phyloP scores from a whole-genome alignment of 53 echinoderm and acorn worm genomes.

The Actinopyga echinites region DNA sequence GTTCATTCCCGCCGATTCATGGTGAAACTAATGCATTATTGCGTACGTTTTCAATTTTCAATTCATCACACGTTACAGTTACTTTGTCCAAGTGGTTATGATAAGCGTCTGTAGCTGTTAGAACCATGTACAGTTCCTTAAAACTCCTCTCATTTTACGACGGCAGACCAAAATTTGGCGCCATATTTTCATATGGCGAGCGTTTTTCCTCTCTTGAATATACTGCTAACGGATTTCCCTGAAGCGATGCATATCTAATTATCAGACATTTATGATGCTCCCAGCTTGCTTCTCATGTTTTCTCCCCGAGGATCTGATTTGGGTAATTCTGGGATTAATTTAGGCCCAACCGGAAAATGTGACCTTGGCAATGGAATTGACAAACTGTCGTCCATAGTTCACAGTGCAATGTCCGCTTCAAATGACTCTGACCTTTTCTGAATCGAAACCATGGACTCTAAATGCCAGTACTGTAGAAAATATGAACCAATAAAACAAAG shows the following conservation, averaged over 20 bases:
- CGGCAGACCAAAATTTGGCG: background rate
- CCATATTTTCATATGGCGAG: background rate
- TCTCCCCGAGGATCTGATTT: constrained; percentile 23
- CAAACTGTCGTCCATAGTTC: background rate
- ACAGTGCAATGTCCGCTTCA: constrained; percentile 26
- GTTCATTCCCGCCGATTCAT: too few species aligned
- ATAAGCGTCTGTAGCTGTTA: too few species aligned
- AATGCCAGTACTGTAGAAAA: too few species aligned
- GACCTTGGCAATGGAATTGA: constrained; percentile 15
- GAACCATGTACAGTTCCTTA: too few species aligned
- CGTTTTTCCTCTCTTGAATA: background rate
- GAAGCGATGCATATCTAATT: constrained; percentile 41
- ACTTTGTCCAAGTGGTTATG: too few species aligned
- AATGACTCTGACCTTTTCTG: constrained; percentile 10
- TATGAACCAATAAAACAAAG: too few species aligned
- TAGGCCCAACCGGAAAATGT: background rate
- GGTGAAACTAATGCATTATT: too few species aligned
- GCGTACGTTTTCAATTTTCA: too few species aligned
- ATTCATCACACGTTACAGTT: too few species aligned
- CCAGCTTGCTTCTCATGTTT: constrained; percentile 32
- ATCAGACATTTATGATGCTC: constrained; percentile 15
- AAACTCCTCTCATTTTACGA: too few species aligned
- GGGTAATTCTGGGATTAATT: constrained; percentile 7
- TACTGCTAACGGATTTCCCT: constrained; percentile 11
- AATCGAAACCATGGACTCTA: too few species aligned